Base-by-base conservation (phyloP, 1,140 invertebrate species). In the Bombus sibiricus region DNA sequence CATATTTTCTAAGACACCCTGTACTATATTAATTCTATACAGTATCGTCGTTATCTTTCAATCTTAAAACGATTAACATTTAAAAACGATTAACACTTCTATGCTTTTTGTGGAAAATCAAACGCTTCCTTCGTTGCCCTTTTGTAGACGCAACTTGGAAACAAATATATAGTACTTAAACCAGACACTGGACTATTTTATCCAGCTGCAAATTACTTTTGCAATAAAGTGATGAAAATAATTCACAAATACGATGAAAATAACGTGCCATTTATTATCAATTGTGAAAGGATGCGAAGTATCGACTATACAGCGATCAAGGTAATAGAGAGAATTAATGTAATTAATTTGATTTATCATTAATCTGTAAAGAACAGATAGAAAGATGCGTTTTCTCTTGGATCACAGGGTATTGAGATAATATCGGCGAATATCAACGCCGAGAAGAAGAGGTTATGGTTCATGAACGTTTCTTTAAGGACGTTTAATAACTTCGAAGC, bases 291-390 rank as follows among this genome's bases (percentile, higher is more conserved):
- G 69, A 96, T 97, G 78, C 95, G 96, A 87, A 95, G 95, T 57
- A 93, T 97, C 32, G 97, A 97, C 93, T 97, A 96, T 77, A 96
- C 97, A 1, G 96, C 96, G 4, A 94, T 96, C 3, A 96, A 96
- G 93, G 96, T 96, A 94, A 28, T 13, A 34, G 8, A 69, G 1
- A 43, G 39, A 71, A 41, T 32, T 32, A 59, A 57, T 25, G 8
- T 8, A 37, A 34, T 3, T 34, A 32, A 8, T 37, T 68, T 9
- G 32, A 32, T 34, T 22, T 34, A 66, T 37, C 8, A 37, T 15
- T 68, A 10, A 68, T 22, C 18, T 34, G 8, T 68, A 34, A 53
- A 22, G 18, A 22, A 53, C 5, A 68, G 28, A 34, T 9, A 34
- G 34, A 18, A 68, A 22, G 8, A 22, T 57, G 47, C 18, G 12